Base-by-base conservation (phyloP, 2,888 invertebrate species). In the Eudemis profundana region DNA sequence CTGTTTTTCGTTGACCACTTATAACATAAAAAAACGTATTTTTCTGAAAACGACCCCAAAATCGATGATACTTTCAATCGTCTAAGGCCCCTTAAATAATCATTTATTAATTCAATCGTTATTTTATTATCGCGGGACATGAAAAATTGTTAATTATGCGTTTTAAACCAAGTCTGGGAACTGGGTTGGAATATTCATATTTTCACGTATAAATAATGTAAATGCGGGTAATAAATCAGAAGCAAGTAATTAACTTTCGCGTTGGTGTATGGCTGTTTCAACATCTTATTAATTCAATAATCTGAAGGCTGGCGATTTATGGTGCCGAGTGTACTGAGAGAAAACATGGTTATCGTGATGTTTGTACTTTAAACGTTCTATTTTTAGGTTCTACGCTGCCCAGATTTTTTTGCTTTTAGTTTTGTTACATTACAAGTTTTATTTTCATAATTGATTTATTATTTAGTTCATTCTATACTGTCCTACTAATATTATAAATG, bases 231-330 rank as follows among this genome's bases (percentile, higher is more conserved):
- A 71, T 73, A 73, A 73, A 73, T 71, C 61, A 69, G 57, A 61
- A 17, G 46, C 29, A 19, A 50, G 68, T 61, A 73, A 72, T 72
- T 72, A 72, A 71, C 62, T 71, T 69, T 72, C 67, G 70, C 69
- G 61, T 62, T 68, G 66, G 47, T 27, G 49, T 42, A 64, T 51
- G 42, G 51, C 57, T 53, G 57, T 72, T 69, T 70, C 72, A 69
- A 73, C 72, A 69, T 70, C 68, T 70, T 70, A 71, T 73, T 71
- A 73, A 71, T 72, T 69, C 70, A 68, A 68, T 71, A 71, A 72
- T 71, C 69, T 53, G 53, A 51, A 38, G 47, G 29, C 36, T 38
- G 53, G 19, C 36, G 47, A 65, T 60, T 65, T 65, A 65, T 65
- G 65, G 4, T 12, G 53, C 10, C 33, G 53, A 38, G 7, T 59